Conservation (phyloP, 2,797 vertebrate genomes). For the Hippoglossus hippoglossus region DNA sequence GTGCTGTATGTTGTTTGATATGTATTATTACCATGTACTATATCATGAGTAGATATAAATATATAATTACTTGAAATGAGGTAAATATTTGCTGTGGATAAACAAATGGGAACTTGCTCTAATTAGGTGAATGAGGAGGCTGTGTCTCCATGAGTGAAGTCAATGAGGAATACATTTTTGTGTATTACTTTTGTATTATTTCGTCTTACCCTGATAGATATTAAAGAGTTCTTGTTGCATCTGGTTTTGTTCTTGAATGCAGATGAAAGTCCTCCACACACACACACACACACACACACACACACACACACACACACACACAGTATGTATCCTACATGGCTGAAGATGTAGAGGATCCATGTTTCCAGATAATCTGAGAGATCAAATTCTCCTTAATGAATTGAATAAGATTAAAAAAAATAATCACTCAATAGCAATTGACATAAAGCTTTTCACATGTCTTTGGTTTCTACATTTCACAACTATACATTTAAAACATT, state of each 20-base stretch:
- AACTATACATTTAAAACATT: too few relatives aligned
- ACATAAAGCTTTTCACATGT: too few relatives aligned
- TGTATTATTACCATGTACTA: conserved; percentile 78
- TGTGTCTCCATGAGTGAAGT: conserved; percentile 66
- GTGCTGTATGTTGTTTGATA: conserved; percentile 76
- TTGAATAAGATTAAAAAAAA: too few relatives aligned
- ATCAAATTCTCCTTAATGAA: too few relatives aligned
- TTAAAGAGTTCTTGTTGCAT: conserved; percentile 84
- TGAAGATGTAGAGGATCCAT: too few relatives aligned
- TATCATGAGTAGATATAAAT: conserved; percentile 74
- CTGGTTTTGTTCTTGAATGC: conserved; percentile 54
- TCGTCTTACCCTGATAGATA: conserved; percentile 81
- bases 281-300: not conserved
- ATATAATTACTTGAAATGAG: conserved; percentile 65
- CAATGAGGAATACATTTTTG: conserved; percentile 75
- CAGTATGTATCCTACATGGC: too few relatives aligned
- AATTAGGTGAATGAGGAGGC: conserved; percentile 57
- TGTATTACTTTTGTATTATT: conserved; percentile 86
- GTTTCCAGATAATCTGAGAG: too few relatives aligned
- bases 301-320: too few relatives aligned
- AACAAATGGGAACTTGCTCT: conserved; percentile 63
- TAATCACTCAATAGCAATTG: too few relatives aligned
- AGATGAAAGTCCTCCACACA: too few relatives aligned
- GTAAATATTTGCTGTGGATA: conserved; percentile 70
- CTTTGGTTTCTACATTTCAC: too few relatives aligned